A percentile compares a stretch with the other conserved stretches of the same genome.
Conservation (phyloP, 1,140 invertebrate species). For the Anoplolepis gracilipes region DNA sequence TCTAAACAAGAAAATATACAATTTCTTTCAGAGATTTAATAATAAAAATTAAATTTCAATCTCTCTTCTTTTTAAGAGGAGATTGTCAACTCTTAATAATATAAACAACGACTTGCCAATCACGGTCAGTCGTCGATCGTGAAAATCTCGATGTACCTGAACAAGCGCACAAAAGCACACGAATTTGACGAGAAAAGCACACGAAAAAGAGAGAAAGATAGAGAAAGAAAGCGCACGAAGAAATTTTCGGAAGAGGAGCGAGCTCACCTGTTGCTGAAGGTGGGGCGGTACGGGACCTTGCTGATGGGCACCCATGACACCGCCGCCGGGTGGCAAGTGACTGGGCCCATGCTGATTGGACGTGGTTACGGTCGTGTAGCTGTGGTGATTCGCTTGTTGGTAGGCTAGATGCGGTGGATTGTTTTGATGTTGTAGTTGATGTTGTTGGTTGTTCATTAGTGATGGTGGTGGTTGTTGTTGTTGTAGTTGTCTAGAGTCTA, state of each 20-base stretch:
- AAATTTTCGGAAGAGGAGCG: conserved; percentile 68
- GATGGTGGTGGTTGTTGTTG: conserved; percentile 83
- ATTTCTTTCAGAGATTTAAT: background rate
- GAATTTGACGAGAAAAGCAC: background rate
- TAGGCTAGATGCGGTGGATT: conserved; percentile 87
- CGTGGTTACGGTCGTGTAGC: conserved; percentile 86
- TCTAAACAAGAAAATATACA: conserved; percentile 4
- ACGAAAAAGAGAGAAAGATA: conserved; percentile 18
- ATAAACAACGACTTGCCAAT: conserved; percentile 4
- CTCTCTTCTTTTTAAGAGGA: background rate
- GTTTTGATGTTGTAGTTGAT: conserved; percentile 85
- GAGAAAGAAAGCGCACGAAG: conserved; percentile 45
- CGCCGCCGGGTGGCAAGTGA: conserved; percentile 72
- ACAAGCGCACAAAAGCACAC: conserved; percentile 43
- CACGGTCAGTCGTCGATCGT: background rate
- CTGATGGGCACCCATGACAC: conserved; percentile 84
- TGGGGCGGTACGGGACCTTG: conserved; percentile 84
- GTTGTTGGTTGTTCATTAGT: conserved; percentile 85
- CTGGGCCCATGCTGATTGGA: conserved; percentile 85
- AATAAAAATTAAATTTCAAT: background rate
- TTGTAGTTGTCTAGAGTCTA: conserved; percentile 87
- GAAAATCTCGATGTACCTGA: conserved; percentile 19
- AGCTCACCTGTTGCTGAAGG: conserved; percentile 87
- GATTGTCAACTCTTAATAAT: background rate
- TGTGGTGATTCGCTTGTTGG: conserved; percentile 86